Evolutionary conservation across 2,888 invertebrate species (phyloP).

Genomic region (Cyaniris semiargus): DNA sequence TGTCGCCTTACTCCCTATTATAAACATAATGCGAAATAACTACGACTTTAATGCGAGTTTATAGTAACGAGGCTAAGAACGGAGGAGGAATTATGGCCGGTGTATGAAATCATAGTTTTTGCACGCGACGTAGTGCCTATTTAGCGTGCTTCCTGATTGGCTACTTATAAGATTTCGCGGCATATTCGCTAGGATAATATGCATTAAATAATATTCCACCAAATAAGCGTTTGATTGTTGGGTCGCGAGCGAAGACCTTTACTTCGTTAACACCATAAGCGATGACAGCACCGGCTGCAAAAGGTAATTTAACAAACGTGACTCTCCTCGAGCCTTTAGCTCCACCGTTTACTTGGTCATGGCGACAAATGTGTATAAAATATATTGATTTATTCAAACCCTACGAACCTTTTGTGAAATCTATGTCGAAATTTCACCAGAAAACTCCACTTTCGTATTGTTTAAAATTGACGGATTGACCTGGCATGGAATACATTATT

Average conservation of each 20-base stretch:
- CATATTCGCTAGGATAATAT: background rate
- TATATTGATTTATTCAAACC: slow-evolving; percentile 27
- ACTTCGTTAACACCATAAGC: slow-evolving; percentile 65
- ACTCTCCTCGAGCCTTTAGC: slow-evolving; percentile 63
- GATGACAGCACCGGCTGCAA: slow-evolving; percentile 59
- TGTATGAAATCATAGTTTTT: slow-evolving; percentile 52
- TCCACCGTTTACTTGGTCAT: slow-evolving; percentile 49
- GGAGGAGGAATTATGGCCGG: slow-evolving; percentile 52
- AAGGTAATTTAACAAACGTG: slow-evolving; percentile 64
- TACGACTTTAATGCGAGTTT: slow-evolving; percentile 63
- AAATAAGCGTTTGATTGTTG: slow-evolving; percentile 53
- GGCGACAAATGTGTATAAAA: slow-evolving; percentile 35
- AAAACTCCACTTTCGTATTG: background rate
- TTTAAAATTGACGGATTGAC: background rate
- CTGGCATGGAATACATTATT: background rate
- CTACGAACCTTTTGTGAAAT: background rate
- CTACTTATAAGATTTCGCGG: background rate
- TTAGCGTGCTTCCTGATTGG: slow-evolving; percentile 30
- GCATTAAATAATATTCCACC: slow-evolving; percentile 46
- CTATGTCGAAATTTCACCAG: slow-evolving; percentile 14
- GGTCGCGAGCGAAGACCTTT: slow-evolving; percentile 58
- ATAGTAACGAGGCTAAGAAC: slow-evolving; percentile 51
- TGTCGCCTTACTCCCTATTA: slow-evolving; percentile 59
- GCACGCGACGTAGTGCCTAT: slow-evolving; percentile 48
- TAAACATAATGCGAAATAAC: slow-evolving; percentile 61